Percentiles rank a stretch among this genome's conserved stretches.
Evolutionary conservation across 2,888 invertebrate species (phyloP).

Genomic region (Cerceris ruficornis): DNA sequence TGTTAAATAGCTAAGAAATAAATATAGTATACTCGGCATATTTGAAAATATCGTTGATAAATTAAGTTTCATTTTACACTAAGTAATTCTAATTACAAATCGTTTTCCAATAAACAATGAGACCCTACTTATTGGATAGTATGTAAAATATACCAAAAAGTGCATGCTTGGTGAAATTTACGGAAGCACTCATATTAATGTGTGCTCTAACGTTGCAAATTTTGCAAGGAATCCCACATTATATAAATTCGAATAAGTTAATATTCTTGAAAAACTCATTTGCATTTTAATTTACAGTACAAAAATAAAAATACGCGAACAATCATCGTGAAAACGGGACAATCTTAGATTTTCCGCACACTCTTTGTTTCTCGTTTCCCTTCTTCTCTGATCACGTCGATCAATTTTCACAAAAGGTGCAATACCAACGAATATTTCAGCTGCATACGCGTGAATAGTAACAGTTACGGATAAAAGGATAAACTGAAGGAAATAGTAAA

Average conservation of each 20-base stretch:
- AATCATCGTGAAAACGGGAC: conserved; percentile 29
- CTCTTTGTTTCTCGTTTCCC: neutral
- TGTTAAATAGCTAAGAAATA: too few relatives aligned
- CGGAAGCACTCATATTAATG: conserved; percentile 47
- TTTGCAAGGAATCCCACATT: conserved; percentile 5
- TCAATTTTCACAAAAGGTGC: neutral
- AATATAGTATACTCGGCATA: too few relatives aligned
- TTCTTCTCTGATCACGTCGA: neutral
- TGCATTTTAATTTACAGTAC: conserved; percentile 28
- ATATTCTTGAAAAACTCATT: conserved; percentile 7
- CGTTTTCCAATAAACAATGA: too few relatives aligned
- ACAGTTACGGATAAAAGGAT: neutral
- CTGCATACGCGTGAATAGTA: neutral
- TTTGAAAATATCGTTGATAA: too few relatives aligned
- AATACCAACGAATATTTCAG: neutral
- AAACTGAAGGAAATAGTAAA: neutral
- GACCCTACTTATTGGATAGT: too few relatives aligned
- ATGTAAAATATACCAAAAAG: too few relatives aligned
- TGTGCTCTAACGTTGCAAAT: conserved; percentile 12
- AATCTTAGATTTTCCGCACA: conserved; percentile 3
- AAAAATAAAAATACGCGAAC: conserved; percentile 58
- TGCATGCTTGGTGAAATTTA: too few relatives aligned
- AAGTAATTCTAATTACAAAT: too few relatives aligned
- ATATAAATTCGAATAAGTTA: conserved; percentile 11
- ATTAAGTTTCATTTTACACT: too few relatives aligned